Conservation (phyloP, 2,113 vertebrate species). For the Salvator merianae region DNA sequence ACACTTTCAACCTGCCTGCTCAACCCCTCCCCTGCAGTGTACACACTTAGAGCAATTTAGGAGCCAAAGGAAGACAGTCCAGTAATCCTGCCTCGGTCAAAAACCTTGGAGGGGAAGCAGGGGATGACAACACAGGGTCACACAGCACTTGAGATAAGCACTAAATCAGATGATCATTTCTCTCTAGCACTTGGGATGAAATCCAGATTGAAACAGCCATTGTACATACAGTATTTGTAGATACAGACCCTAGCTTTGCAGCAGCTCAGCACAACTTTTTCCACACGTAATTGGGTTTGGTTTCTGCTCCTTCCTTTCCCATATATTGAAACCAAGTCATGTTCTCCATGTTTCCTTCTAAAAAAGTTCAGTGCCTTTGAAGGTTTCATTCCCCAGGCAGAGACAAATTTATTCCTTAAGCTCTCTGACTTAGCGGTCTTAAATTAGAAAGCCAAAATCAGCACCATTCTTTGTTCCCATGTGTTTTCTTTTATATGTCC, state of each 20-base stretch:
- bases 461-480: background rate
- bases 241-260: background rate
- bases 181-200: background rate
- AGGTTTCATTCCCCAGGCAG: background rate
- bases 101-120: too few species aligned
- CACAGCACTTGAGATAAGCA: too few species aligned
- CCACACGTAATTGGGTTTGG: background rate
- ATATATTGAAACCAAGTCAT: background rate
- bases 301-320: background rate
- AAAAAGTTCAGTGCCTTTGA: background rate
- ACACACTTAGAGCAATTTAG: too few species aligned
- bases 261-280: background rate
- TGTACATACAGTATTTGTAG: background rate
- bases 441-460: background rate
- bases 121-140: too few species aligned
- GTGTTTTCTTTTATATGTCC: conserved; percentile 5
- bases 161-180: background rate
- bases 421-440: background rate
- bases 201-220: background rate
- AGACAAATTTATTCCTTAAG: conserved; percentile 26
- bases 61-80: too few species aligned
- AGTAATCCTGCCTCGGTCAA: too few species aligned
- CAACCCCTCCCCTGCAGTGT: too few species aligned
- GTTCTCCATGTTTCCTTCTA: background rate
- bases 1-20: too few species aligned